phyloP scores from a whole-genome alignment of 2,113 vertebrate species.

The Herpetotheres cachinnans region DNA sequence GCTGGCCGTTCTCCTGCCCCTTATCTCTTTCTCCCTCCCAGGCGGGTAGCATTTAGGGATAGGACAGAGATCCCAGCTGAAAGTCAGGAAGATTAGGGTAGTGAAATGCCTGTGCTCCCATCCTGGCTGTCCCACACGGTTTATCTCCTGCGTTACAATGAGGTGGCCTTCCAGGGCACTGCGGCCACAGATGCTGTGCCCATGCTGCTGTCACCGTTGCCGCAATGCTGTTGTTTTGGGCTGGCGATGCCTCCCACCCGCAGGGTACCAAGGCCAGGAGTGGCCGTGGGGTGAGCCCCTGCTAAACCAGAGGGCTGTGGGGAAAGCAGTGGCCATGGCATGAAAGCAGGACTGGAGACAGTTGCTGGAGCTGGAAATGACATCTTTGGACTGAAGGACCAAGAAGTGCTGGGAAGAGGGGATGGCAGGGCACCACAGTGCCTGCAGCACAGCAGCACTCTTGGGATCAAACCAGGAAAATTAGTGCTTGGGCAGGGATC shows the following conservation, averaged over 20 bases:
- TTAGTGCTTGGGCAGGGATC: neutral
- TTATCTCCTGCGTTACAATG: neutral
- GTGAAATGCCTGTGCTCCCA: neutral
- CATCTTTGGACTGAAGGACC: neutral
- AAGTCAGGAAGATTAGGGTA: neutral
- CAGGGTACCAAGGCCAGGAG: neutral
- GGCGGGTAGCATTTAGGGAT: neutral
- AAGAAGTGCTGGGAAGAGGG: neutral
- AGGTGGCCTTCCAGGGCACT: neutral
- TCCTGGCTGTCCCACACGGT: neutral
- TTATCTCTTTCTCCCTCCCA: neutral
- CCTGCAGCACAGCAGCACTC: neutral
- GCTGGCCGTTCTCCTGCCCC: neutral
- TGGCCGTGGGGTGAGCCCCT: neutral
- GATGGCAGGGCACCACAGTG: neutral
- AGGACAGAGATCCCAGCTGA: neutral
- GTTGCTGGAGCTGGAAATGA: neutral
- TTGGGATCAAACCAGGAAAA: neutral
- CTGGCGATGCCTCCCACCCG: fast-evolving
- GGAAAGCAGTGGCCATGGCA: neutral
- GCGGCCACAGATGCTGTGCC: neutral
- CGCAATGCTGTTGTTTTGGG: fast-evolving
- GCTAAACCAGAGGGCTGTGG: neutral
- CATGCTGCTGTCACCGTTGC: neutral
- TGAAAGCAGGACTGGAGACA: neutral